Evolutionary conservation across 1,140 invertebrate species (phyloP).

Genomic region (Spodoptera litura): DNA sequence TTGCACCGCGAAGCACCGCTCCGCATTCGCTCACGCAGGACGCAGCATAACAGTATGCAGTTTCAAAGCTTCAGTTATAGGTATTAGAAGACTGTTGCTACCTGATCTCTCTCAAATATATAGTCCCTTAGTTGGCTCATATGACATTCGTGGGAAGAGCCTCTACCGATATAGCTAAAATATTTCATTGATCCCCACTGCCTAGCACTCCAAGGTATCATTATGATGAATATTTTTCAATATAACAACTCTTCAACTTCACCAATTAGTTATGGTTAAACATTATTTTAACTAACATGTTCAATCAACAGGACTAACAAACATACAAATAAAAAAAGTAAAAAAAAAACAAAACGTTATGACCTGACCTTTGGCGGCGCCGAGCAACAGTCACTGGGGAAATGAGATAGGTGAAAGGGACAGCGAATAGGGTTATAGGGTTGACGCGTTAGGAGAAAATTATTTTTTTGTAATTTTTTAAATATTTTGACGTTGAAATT

Average conservation of each 20-base stretch:
- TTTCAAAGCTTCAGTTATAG: too few species aligned
- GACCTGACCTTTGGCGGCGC: slow-evolving; percentile 78
- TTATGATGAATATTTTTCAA: slow-evolving; percentile 76
- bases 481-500: too few species aligned
- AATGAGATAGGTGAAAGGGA: slow-evolving; percentile 60
- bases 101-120: too few species aligned
- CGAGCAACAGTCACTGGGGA: slow-evolving; percentile 48
- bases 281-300: slow-evolving; percentile 78
- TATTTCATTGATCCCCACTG: too few species aligned
- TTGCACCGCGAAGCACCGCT: too few species aligned
- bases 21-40: too few species aligned
- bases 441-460: background rate
- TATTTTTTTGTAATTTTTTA: slow-evolving; percentile 2
- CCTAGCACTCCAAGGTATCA: slow-evolving; percentile 1
- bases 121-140: too few species aligned
- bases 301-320: slow-evolving; percentile 74
- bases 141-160: too few species aligned
- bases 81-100: too few species aligned
- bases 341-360: slow-evolving; percentile 75
- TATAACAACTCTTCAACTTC: slow-evolving; percentile 71
- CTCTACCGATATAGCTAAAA: too few species aligned
- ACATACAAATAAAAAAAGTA: slow-evolving; percentile 57
- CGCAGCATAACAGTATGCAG: too few species aligned
- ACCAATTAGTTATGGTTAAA: slow-evolving; percentile 80
- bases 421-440: background rate